These are phyloP conservation scores for Apoderus coryli DNA, from an alignment of 2,888 invertebrate species.

Conservation along the genomic window DNA sequence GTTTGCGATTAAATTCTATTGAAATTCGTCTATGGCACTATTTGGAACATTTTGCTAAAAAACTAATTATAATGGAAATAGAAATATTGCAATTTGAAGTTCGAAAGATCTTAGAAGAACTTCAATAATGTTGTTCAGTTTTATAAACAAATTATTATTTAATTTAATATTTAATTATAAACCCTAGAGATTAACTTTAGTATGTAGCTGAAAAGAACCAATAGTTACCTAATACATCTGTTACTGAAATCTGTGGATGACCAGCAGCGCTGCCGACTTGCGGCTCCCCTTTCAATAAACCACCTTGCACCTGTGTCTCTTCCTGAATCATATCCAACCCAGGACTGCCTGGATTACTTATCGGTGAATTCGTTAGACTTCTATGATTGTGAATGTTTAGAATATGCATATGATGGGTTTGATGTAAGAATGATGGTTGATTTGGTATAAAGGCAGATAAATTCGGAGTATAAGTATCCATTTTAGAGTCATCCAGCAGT, in stretches of 20 bases:
- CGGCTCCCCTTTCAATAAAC: conserved; percentile 25
- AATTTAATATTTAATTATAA: no score
- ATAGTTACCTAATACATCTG: conserved; percentile 64
- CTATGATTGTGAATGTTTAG: conserved; percentile 36
- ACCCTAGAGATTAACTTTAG: no score
- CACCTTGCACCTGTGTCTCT: conserved; percentile 40
- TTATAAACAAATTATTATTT: no score
- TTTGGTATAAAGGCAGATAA: conserved; percentile 23
- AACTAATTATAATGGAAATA: no score
- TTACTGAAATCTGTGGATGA: conserved; percentile 82
- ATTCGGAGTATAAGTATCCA: conserved; percentile 29
- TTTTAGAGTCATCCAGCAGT: conserved; percentile 32
- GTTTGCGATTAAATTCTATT: no score
- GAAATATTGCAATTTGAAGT: no score
- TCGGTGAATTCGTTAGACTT: conserved; percentile 45
- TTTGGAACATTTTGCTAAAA: no score
- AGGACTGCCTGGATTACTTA: conserved; percentile 49
- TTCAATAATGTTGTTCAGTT: no score
- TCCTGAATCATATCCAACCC: conserved; percentile 67
- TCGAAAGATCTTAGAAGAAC: no score
- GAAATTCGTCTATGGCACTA: no score
- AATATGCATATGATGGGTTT: conserved; percentile 26
- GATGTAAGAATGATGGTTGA: conserved; percentile 11
- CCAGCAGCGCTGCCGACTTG: conserved; percentile 27
- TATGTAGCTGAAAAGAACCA: no score